Evolutionary conservation across 1,140 invertebrate species (phyloP).

Genomic region (Hermetia illucens): DNA sequence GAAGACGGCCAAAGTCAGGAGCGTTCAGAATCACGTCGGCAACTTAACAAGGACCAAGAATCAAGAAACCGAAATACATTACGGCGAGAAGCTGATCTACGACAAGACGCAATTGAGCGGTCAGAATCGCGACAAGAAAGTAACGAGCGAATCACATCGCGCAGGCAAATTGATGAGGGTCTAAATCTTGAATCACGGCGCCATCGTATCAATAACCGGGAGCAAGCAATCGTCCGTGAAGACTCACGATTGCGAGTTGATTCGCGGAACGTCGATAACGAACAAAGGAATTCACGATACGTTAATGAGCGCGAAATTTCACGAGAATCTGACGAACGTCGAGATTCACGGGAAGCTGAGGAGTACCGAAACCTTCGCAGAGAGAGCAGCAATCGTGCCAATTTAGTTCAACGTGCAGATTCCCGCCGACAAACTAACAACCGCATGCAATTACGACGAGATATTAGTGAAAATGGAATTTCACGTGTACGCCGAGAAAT

Average conservation of each 20-base stretch:
- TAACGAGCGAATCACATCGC: too few relatives aligned
- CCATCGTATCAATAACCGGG: too few relatives aligned
- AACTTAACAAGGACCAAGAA: background rate
- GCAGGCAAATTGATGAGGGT: too few relatives aligned
- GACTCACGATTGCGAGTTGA: too few relatives aligned
- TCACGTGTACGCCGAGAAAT: too few relatives aligned
- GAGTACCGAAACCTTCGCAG: background rate
- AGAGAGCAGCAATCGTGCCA: background rate
- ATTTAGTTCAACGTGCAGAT: background rate
- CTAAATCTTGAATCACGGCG: too few relatives aligned
- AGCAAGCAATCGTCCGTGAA: too few relatives aligned
- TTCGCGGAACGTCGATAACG: background rate
- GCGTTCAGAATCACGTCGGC: background rate
- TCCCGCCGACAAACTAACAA: background rate
- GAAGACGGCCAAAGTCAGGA: background rate
- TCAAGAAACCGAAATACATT: background rate
- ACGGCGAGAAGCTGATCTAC: background rate
- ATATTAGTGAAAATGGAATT: background rate
- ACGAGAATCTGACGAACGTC: background rate
- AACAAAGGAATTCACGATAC: background rate
- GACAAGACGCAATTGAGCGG: background rate
- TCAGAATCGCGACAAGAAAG: background rate
- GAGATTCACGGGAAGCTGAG: background rate
- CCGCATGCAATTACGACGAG: background rate
- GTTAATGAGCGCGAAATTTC: background rate